Conservation (phyloP, 2,888 invertebrate species). For the Dasysyrphus tricinctus region DNA sequence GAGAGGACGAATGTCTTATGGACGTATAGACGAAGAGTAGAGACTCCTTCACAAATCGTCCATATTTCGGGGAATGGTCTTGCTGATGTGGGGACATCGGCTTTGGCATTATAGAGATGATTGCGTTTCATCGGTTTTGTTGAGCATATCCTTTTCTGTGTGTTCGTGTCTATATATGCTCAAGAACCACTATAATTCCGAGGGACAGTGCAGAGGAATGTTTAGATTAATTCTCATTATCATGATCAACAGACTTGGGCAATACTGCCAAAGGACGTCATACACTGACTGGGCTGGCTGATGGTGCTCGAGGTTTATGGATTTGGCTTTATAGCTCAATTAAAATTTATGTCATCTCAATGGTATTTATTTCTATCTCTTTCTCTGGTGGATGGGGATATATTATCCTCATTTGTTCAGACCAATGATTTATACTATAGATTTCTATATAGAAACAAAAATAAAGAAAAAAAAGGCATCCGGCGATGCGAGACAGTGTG, state of each 20-base stretch:
- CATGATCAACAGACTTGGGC: slow-evolving; percentile 50
- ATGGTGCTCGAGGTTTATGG: slow-evolving; percentile 28
- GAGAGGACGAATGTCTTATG: not conserved
- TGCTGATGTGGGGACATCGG: slow-evolving; percentile 42
- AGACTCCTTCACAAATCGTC: not conserved
- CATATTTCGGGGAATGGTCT: slow-evolving; percentile 35
- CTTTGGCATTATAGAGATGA: slow-evolving; percentile 38
- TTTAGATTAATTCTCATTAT: slow-evolving; percentile 69
- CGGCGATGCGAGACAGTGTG: not conserved
- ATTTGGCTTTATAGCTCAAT: slow-evolving; percentile 55
- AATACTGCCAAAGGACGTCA: slow-evolving; percentile 15
- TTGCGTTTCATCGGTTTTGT: slow-evolving; percentile 35
- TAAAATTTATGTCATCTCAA: slow-evolving; percentile 61
- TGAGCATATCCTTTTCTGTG: not conserved
- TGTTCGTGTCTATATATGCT: slow-evolving; percentile 5
- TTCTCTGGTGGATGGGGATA: slow-evolving; percentile 2
- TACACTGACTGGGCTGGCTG: not conserved
- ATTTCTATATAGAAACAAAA: not conserved
- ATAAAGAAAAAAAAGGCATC: not conserved
- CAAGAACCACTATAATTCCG: slow-evolving; percentile 15
- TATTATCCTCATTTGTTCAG: slow-evolving; percentile 12
- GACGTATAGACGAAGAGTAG: not conserved
- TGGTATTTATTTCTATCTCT: slow-evolving; percentile 27
- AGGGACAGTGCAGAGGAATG: slow-evolving; percentile 27
- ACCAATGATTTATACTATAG: slow-evolving; percentile 25